Conservation (phyloP, 2,797 vertebrate genomes). For the Argya squamiceps region DNA sequence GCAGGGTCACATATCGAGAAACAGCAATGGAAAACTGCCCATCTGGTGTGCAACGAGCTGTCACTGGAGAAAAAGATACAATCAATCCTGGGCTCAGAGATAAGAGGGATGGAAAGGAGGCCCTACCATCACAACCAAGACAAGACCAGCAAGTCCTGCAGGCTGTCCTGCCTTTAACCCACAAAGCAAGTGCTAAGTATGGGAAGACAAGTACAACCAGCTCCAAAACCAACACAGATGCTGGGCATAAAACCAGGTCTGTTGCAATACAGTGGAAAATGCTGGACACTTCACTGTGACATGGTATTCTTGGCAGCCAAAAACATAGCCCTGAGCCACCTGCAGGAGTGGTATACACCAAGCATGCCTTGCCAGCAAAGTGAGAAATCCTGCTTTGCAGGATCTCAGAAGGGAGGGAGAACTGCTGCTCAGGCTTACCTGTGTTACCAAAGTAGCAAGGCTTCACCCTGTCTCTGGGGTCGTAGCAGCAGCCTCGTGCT, state of each 20-base stretch:
- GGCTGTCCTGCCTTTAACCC: background rate
- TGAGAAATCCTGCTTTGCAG: background rate
- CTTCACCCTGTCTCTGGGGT: background rate
- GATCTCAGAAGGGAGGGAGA: background rate
- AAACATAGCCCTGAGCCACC: background rate
- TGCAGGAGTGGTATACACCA: background rate
- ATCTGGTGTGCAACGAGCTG: conserved; percentile 56
- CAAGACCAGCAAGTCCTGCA: background rate
- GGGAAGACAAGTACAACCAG: background rate
- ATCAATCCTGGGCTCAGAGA: background rate
- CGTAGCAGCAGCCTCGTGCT: conserved; percentile 56
- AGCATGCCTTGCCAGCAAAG: background rate
- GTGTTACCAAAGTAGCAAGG: conserved; percentile 74
- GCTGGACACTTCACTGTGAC: background rate
- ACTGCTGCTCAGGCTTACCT: background rate
- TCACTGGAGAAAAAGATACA: conserved; percentile 17
- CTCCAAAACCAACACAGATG: accelerated
- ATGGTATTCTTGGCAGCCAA: background rate
- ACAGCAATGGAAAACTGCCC: conserved; percentile 48
- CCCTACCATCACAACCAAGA: background rate
- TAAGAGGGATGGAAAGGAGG: background rate
- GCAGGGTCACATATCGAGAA: conserved; percentile 40
- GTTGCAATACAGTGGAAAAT: background rate
- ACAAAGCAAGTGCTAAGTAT: background rate
- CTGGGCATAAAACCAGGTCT: background rate